Evolutionary conservation across 2,113 vertebrate genomes (phyloP).

Genomic region (Urocitellus parryii): DNA sequence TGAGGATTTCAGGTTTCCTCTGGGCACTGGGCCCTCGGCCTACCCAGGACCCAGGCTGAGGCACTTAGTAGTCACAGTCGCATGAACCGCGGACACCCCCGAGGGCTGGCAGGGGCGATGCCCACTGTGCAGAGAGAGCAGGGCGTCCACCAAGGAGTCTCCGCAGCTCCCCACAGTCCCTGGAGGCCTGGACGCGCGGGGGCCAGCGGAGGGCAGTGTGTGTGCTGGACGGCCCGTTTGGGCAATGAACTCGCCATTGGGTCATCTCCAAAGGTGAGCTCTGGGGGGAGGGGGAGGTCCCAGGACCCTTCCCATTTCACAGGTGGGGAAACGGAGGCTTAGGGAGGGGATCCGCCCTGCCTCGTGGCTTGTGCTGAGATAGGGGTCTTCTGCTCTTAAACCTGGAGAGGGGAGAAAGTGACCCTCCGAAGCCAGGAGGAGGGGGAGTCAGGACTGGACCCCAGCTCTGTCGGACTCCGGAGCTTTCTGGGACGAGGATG

Average conservation of each 20-base stretch:
- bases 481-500: background rate
- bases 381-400: no score
- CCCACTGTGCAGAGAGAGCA: fast-evolving
- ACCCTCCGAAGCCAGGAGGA: background rate
- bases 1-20: background rate
- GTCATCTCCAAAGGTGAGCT: no score
- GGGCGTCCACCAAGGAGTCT: background rate
- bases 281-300: background rate
- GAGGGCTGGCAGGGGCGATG: fast-evolving
- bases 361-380: no score
- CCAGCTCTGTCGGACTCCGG: background rate
- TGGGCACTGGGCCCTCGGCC: fast-evolving
- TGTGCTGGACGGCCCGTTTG: no score
- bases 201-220: no score
- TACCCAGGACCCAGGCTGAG: background rate
- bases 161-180: background rate
- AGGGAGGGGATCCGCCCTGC: no score
- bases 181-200: fast-evolving
- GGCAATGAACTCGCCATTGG: background rate
- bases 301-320: background rate
- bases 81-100: fast-evolving
- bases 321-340: background rate
- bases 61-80: fast-evolving
- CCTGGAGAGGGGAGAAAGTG: background rate
- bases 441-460: background rate